phyloP scores from a whole-genome alignment of 2,797 vertebrate genomes.

The Geotria australis region DNA sequence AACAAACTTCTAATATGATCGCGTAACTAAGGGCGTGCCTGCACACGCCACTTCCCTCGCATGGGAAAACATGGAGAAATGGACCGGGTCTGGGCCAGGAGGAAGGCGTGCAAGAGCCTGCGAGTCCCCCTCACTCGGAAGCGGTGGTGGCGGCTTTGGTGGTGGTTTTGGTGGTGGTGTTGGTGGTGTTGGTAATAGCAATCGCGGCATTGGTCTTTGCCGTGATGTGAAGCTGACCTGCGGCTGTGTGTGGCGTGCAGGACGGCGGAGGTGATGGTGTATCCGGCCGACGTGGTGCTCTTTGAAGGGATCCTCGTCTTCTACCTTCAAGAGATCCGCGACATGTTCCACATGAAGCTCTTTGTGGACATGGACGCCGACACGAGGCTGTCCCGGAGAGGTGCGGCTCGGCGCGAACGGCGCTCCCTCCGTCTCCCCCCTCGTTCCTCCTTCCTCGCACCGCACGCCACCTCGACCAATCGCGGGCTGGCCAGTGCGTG shows the following conservation, averaged over 20 bases:
- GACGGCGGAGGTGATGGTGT: constrained; percentile 69
- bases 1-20: too few species aligned
- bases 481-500: neutral
- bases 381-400: constrained; percentile 68
- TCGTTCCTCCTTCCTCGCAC: neutral
- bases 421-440: neutral
- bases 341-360: constrained; percentile 92
- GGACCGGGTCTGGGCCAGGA: too few species aligned
- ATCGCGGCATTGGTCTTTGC: too few species aligned
- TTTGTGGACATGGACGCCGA: constrained; percentile 89
- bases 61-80: too few species aligned
- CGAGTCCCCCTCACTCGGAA: too few species aligned
- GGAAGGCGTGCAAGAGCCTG: too few species aligned
- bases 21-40: too few species aligned
- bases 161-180: too few species aligned
- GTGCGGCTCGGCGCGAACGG: constrained; percentile 8
- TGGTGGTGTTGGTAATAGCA: too few species aligned
- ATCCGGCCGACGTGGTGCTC: constrained; percentile 75
- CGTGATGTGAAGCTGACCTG: too few species aligned
- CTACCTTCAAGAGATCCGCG: constrained; percentile 72
- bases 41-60: too few species aligned
- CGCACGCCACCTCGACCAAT: neutral
- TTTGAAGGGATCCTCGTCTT: constrained; percentile 90
- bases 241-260: constrained; percentile 12
- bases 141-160: too few species aligned